Evolutionary conservation across 2,888 invertebrate species (phyloP), one percentile per base, ranked within the genome.

Genomic region (Synanthedon tipuliformis): DNA sequence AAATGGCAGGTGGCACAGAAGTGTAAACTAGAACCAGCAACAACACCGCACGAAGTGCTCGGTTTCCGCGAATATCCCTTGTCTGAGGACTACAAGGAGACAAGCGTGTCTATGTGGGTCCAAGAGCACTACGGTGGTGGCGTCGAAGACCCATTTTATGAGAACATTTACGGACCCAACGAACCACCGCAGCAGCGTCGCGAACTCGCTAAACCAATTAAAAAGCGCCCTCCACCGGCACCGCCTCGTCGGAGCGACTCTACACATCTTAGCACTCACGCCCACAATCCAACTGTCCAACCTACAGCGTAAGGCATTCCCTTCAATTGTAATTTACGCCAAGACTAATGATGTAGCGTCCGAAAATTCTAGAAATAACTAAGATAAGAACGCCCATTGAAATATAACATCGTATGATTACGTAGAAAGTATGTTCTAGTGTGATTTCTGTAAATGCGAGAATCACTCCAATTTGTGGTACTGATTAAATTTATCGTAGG

Each of bases 1-100:
- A 97, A 97, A 69, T 95, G 95, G 95, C 95, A 95, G 68, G 95
- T 96, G 1, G 96, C 96, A 3, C 96, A 97, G 69, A 96, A 96
- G 72, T 95, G 96, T 70, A 95, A 95, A 76, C 81, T 93, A 23
- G 96, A 96, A 73, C 92, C 93, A 12, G 91, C 93, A n/a, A 95
- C 95, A 1, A 95, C 95, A 45, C 96, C 96, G 0, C 95, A 96
- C 69, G 95, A 96, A 73, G 96, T 97, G 2, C 89, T 97, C 7
- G 96, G 96, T 1, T 96, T 97, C 70, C 89, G 96, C 7, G 95
- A 95, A 71, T 94, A 94, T 40, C 92, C 93, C 4, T 88, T 92
- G 27, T 82, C 91, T 1, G 92, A 92, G 10, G 92, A 93, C 63
- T 93, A 93, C 65, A 90, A 92, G 57, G 93, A 93, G 70, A 93